Conservation (phyloP, 2,797 vertebrate species). For the Gymnothorax javanicus region DNA sequence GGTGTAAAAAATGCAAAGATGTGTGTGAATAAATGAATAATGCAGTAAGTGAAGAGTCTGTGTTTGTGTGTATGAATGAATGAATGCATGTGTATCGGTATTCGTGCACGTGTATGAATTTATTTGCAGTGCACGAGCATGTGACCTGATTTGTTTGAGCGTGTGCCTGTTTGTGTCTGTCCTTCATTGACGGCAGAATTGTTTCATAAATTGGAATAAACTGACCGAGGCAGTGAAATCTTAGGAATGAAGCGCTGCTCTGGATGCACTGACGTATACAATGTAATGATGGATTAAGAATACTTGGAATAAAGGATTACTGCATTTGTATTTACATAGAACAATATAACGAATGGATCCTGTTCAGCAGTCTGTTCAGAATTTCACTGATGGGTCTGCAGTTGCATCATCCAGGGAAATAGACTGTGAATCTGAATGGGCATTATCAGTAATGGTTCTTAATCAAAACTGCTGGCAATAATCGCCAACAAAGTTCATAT, state of each 20-base stretch:
- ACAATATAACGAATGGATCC: background rate
- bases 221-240: background rate
- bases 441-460: background rate
- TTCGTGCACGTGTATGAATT: no score
- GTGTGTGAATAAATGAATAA: background rate
- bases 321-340: conserved; percentile 13
- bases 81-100: no score
- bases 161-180: background rate
- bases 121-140: no score
- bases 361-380: background rate
- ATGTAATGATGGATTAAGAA: conserved; percentile 11
- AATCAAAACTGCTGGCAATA: background rate
- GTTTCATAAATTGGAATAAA: background rate
- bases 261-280: background rate
- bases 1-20: background rate
- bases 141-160: background rate
- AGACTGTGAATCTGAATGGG: background rate
- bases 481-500: background rate
- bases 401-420: background rate
- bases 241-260: background rate
- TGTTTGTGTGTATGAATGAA: background rate
- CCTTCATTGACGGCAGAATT: background rate
- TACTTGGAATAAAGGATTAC: conserved; percentile 16
- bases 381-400: background rate
- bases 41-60: background rate